Percentiles rank a stretch among this genome's conserved stretches.
Evolutionary conservation across 2,797 vertebrate genomes (phyloP).

Genomic region (Sebastes taczanowskii): DNA sequence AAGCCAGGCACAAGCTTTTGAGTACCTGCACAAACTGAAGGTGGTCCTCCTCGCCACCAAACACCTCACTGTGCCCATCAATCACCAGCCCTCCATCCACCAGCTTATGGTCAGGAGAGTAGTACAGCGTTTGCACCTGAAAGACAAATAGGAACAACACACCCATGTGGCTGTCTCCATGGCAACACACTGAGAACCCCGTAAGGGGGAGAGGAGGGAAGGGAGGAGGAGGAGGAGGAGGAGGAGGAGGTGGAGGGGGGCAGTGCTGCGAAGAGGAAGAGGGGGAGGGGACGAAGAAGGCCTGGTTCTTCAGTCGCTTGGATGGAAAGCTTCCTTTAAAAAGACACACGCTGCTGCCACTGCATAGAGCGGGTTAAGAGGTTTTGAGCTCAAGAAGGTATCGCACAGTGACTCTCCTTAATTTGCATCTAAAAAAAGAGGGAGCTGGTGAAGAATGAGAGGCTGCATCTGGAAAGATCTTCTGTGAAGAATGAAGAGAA

Average conservation of each 20-base stretch:
- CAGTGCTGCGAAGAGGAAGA: conserved; percentile 61
- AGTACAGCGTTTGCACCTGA: conserved; percentile 99
- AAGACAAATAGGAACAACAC: conserved; percentile 96
- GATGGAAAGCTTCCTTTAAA: conserved; percentile 69
- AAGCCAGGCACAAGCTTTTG: conserved; percentile 68
- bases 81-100: conserved; percentile 96
- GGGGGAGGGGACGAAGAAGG: conserved; percentile 31
- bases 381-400: conserved; percentile 44
- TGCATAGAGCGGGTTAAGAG: conserved; percentile 43
- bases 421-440: conserved; percentile 64
- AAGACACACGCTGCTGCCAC: conserved; percentile 54
- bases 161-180: conserved; percentile 98
- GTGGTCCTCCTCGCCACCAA: conserved; percentile 99
- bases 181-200: conserved; percentile 82
- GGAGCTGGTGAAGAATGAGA: conserved; percentile 57
- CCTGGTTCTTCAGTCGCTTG: conserved; percentile 59
- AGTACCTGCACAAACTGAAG: conserved; percentile 99
- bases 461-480: conserved; percentile 73
- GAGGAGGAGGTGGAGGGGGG: conserved; percentile 22
- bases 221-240: conserved; percentile 13
- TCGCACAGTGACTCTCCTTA: conserved; percentile 26
- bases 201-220: conserved; percentile 25
- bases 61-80: conserved; percentile 97
- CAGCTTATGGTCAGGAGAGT: conserved; percentile 99
- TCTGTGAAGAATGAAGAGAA: conserved; percentile 60